Percentiles rank a stretch among this genome's conserved stretches.
Conservation (phyloP, 2,888 invertebrate species). For the Archips xylosteana region DNA sequence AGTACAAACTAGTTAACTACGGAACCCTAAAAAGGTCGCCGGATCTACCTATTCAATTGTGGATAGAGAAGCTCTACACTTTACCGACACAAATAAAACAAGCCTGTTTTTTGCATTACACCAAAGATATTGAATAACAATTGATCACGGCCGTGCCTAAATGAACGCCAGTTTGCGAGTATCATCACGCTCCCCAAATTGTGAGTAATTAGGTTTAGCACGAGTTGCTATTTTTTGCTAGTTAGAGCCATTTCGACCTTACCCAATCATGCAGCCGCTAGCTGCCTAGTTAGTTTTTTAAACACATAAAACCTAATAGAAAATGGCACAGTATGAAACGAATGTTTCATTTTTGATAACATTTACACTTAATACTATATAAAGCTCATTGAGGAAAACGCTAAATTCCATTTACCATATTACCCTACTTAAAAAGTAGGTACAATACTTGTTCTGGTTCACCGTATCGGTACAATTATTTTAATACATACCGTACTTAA, state of each 20-base stretch:
- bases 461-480: neutral
- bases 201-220: slow-evolving; percentile 63
- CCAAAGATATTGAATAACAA: slow-evolving; percentile 21
- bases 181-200: slow-evolving; percentile 59
- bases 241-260: slow-evolving; percentile 40
- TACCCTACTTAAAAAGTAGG: neutral
- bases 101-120: neutral
- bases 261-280: slow-evolving; percentile 16
- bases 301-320: neutral
- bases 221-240: slow-evolving; percentile 44
- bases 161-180: slow-evolving; percentile 50
- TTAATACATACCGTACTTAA: neutral
- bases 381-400: neutral
- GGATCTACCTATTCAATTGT: neutral
- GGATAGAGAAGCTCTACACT: neutral
- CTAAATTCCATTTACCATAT: neutral
- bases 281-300: slow-evolving; percentile 8
- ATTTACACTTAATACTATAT: neutral
- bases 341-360: neutral
- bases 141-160: slow-evolving; percentile 49
- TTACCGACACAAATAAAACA: neutral
- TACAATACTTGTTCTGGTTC: neutral
- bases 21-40: neutral
- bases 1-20: too few species aligned
- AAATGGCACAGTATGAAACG: neutral